Evolutionary conservation across 2,888 invertebrate genomes (phyloP).

Genomic region (Seira ritae): DNA sequence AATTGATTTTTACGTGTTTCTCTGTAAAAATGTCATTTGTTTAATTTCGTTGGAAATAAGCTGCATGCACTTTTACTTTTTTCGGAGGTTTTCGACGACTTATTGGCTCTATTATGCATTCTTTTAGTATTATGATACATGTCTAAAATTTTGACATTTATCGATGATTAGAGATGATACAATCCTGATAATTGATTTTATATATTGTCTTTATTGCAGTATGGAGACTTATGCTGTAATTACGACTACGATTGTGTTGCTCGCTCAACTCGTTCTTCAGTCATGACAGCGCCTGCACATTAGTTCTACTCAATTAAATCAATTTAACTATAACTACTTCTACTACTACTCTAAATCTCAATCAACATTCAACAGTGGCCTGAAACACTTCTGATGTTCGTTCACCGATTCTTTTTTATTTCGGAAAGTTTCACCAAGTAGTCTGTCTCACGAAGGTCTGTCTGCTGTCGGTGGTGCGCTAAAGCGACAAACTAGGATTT

Average conservation of each 20-base stretch:
- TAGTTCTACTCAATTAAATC: conserved; percentile 33
- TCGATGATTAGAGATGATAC: too few relatives aligned
- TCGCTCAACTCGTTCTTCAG: conserved; percentile 73
- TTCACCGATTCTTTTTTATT: not conserved
- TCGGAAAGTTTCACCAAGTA: not conserved
- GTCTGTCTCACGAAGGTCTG: not conserved
- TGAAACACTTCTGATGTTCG: conserved; percentile 22
- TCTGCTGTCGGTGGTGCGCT: not conserved
- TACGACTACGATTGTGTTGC: conserved; percentile 77
- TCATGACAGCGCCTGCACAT: conserved; percentile 69
- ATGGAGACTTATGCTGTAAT: conserved; percentile 78
- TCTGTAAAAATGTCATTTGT: too few relatives aligned
- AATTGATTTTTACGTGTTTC: too few relatives aligned
- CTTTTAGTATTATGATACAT: too few relatives aligned
- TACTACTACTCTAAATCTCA: conserved; percentile 22
- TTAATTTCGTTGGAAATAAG: too few relatives aligned
- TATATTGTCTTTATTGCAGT: conserved; percentile 74
- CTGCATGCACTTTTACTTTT: too few relatives aligned
- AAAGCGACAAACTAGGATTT: not conserved
- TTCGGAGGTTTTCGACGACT: too few relatives aligned
- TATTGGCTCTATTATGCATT: too few relatives aligned
- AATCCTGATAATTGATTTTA: not conserved
- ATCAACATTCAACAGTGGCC: conserved; percentile 46
- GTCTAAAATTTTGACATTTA: too few relatives aligned
- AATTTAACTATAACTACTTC: not conserved